Conservation (phyloP, 2,113 vertebrate species). For the Seriola aureovittata region DNA sequence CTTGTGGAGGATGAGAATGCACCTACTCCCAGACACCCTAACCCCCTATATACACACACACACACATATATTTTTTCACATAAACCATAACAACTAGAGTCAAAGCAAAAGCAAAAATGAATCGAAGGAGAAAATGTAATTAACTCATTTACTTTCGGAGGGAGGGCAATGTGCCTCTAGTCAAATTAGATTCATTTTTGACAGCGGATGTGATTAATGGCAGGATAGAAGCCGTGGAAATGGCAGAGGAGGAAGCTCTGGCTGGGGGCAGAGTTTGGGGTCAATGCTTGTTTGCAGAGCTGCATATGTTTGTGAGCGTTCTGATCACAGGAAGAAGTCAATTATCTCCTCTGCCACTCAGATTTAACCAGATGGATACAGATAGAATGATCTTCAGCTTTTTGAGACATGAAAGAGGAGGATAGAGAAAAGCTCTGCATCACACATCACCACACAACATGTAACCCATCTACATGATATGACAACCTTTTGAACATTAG, state of each 20-base stretch:
- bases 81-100: constrained; percentile 20
- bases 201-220: constrained; percentile 66
- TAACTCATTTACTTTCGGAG: constrained; percentile 45
- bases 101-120: constrained; percentile 27
- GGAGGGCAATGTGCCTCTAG: constrained; percentile 45
- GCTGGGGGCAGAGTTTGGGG: constrained; percentile 29
- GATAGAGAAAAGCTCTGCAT: not conserved
- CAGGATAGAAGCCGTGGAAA: constrained; percentile 34
- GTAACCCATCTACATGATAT: constrained; percentile 27
- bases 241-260: constrained; percentile 47
- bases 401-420: not conserved
- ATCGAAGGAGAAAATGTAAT: constrained; percentile 63
- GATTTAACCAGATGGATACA: constrained; percentile 11
- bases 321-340: constrained; percentile 36
- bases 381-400: constrained; percentile 9
- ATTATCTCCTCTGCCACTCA: constrained; percentile 28
- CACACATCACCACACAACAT: constrained; percentile 17
- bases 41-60: not conserved
- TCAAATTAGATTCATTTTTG: constrained; percentile 74
- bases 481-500: not conserved
- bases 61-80: not conserved
- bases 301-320: constrained; percentile 27
- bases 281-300: constrained; percentile 32
- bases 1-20: constrained; percentile 43
- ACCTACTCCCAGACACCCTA: constrained; percentile 17